phyloP scores from a whole-genome alignment of 2,888 invertebrate genomes.

The Allygus modestus region DNA sequence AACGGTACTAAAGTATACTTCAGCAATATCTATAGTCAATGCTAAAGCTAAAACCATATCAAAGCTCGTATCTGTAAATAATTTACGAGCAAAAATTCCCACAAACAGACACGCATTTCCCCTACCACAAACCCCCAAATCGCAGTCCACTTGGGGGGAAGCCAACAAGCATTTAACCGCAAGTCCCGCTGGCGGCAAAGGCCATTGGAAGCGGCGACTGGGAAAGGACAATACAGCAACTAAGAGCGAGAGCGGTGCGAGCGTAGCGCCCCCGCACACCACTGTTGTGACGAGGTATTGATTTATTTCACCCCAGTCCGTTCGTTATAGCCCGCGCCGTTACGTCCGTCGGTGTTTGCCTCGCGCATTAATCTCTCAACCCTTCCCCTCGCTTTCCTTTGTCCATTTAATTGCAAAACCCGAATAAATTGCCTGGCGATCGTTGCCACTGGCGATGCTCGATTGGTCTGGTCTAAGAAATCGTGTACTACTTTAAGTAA shows the following conservation, averaged over 20 bases:
- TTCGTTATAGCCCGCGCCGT: constrained; percentile 26
- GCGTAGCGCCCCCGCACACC: background rate
- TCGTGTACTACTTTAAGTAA: too few species aligned
- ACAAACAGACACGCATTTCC: too few species aligned
- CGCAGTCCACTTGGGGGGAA: too few species aligned
- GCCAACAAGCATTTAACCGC: too few species aligned
- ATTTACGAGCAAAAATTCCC: too few species aligned
- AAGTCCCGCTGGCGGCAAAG: background rate
- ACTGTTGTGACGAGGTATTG: constrained; percentile 36
- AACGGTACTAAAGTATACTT: too few species aligned
- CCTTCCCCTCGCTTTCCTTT: constrained; percentile 1
- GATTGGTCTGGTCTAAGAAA: too few species aligned
- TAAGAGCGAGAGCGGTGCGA: background rate
- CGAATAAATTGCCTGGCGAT: background rate
- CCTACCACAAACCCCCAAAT: too few species aligned
- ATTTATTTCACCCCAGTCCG: constrained; percentile 28
- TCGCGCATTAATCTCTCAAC: constrained; percentile 21
- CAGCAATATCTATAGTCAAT: too few species aligned
- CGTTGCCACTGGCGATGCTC: background rate
- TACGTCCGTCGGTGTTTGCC: constrained; percentile 31
- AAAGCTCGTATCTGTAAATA: too few species aligned
- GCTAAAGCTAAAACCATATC: too few species aligned
- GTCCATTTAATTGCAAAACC: constrained; percentile 8
- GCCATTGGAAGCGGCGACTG: background rate
- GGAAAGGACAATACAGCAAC: background rate